Conservation (phyloP, 2,113 vertebrate species). For the Rhombomys opimus region DNA sequence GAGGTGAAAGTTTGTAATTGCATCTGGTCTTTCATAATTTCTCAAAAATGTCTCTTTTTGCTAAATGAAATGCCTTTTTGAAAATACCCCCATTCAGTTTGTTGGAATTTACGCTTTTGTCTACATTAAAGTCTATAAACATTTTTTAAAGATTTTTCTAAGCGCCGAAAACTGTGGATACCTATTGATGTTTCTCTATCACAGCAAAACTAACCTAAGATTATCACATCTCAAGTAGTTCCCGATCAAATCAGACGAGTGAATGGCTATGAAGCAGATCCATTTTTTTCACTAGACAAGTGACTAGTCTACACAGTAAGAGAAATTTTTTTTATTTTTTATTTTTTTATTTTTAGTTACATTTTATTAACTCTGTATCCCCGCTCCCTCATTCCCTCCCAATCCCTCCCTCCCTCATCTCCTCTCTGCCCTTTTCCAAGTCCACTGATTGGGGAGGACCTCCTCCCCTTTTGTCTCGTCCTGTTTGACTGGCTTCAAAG, state of each 20-base stretch:
- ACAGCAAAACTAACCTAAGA: conserved; percentile 28
- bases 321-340: not conserved
- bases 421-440: too few species aligned
- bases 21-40: conserved; percentile 1
- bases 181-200: not conserved
- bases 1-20: not conserved
- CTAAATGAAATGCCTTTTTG: conserved; percentile 32
- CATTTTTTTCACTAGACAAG: not conserved
- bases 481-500: too few species aligned
- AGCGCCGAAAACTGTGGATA: not conserved
- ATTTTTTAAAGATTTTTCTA: not conserved
- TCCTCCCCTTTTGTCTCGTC: too few species aligned
- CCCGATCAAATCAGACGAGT: not conserved
- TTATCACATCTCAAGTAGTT: not conserved
- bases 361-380: too few species aligned
- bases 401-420: too few species aligned
- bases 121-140: not conserved
- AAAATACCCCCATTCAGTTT: conserved; percentile 31
- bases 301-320: not conserved
- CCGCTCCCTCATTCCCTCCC: too few species aligned
- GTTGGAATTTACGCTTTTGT: not conserved
- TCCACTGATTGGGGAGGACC: too few species aligned
- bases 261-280: not conserved
- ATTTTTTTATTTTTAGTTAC: too few species aligned
- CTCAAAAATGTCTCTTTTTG: not conserved